Evolutionary conservation across 2,797 vertebrate genomes (phyloP), one percentile per base, ranked within the genome.

Genomic region (Protosalanx chinensis): DNA sequence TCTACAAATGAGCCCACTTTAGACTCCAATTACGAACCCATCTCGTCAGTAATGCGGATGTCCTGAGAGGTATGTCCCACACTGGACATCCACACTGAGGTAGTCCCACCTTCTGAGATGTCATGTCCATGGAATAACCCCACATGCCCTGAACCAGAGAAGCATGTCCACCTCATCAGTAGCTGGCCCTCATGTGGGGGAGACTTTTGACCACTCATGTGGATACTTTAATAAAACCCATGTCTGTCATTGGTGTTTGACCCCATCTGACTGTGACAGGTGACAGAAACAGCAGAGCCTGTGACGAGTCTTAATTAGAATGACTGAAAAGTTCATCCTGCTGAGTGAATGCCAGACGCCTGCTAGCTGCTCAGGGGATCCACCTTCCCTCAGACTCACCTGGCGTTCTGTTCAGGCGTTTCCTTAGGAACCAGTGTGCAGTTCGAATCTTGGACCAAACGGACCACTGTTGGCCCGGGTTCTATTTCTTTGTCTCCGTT

Each of bases 261-360:
- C 70, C 72, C 41, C 69, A 51, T 61, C 32, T 66, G 18, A 56
- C 56, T 78, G 57, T 49, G 56, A 61, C 68, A 71, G 67, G 69
- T 73, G 83, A 76, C 76, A 81, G 70, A 46, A 62, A 69, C 58
- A 74, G 70, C 58, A 74, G 70, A 68, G 57, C 41, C 69, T 58
- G 46, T 62, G 57, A 62, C 32, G 64, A 18, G 41, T 64, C 73
- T 68, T 82, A 84, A 80, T 84, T 78, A 84, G 73, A 78, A 71
- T 67, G 58, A 49, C 68, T 78, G 57, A 64, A n/a, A 67, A 77
- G 70, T 68, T 68, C 64, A 30, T 60, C 59, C 70, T 37, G 29
- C 66, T 62, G 59, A 53, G 7, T 41, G 62, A 74, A 69, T 51
- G 23, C 27, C 27, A 6, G 56, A 53, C 46, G 20, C 35, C 72